Base-by-base conservation (phyloP, 2,888 invertebrate genomes). In the Globia sparganii region DNA sequence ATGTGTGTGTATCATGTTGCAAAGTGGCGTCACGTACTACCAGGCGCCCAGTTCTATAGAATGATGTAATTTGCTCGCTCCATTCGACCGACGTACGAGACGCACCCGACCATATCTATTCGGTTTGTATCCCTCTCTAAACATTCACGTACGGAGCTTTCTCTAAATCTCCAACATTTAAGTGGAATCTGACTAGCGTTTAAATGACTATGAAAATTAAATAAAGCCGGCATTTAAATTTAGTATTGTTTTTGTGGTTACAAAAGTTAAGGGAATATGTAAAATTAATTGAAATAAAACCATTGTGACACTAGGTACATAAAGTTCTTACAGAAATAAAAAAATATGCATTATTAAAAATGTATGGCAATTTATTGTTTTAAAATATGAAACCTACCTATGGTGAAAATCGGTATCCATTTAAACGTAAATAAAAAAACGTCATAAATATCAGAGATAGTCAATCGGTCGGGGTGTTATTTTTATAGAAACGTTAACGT, bases 41-140 rank as follows among this genome's bases (percentile, higher is more conserved):
- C 71, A 78, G 81, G 84, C 79, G 65, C 85, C 78, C 84, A 83
- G 83, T 59, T 79, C 85, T 85, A 89, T 89, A 85, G 86, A 88
- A 84, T 90, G 89, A 91, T 91, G 86, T 89, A 87, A 92, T 91
- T 92, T 91, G 87, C 88, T 87, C 84, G 87, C 87, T 89, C 84
- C 85, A 90, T 89, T 90, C 89, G 87, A 84, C 86, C 86, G 87
- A 82, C 86, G 85, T 84, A 87, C 88, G 86, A 85, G 87, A 90
- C 87, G 80, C 86, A 86, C 81, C 83, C 87, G 74, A 83, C 86
- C 87, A 86, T 88, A 88, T 87, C 84, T 85, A 89, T 89, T 89
- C 87, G 86, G 88, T 89, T 89, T 87, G 86, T 83, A 84, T 88
- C 84, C 79, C 82, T 66, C 78, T 83, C 80, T 81, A 83, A 86